phyloP scores from a whole-genome alignment of 2,888 invertebrate species.

The Elegia similella region DNA sequence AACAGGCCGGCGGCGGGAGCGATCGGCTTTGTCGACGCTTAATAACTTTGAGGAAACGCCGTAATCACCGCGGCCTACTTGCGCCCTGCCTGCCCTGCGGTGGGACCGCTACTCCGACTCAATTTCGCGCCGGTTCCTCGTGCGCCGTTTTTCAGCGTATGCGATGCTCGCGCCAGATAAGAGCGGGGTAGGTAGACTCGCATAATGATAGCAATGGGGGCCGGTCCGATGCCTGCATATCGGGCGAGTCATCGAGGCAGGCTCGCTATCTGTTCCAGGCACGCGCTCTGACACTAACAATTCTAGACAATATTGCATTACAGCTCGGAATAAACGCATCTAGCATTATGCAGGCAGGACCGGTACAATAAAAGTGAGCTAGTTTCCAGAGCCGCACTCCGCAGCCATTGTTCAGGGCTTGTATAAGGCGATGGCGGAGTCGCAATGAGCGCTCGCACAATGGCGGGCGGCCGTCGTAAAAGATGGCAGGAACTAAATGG shows the following conservation, averaged over 20 bases:
- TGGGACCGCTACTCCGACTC: conserved; percentile 54
- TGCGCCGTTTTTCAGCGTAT: conserved; percentile 49
- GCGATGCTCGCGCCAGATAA: conserved; percentile 45
- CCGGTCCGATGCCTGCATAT: conserved; percentile 39
- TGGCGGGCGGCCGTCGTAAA: conserved; percentile 54
- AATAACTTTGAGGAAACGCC: conserved; percentile 62
- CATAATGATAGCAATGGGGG: conserved; percentile 48
- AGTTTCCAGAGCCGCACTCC: conserved; percentile 35
- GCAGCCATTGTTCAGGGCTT: conserved; percentile 47
- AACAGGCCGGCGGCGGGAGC: conserved; percentile 47
- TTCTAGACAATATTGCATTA: conserved; percentile 48
- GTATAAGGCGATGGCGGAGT: conserved; percentile 27
- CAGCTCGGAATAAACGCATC: conserved; percentile 35
- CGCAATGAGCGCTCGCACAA: conserved; percentile 41
- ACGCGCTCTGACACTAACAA: conserved; percentile 31
- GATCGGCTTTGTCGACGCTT: conserved; percentile 54
- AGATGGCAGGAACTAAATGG: conserved; percentile 68
- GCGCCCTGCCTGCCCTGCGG: conserved; percentile 47
- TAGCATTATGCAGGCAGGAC: conserved; percentile 37
- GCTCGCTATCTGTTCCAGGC: conserved; percentile 43
- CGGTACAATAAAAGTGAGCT: conserved; percentile 41
- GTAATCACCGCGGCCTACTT: conserved; percentile 59
- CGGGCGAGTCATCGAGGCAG: conserved; percentile 34
- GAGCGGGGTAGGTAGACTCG: conserved; percentile 36
- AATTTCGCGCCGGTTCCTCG: conserved; percentile 41